Conservation (phyloP, 2,888 invertebrate species). For the Trichopria drosophilae region DNA sequence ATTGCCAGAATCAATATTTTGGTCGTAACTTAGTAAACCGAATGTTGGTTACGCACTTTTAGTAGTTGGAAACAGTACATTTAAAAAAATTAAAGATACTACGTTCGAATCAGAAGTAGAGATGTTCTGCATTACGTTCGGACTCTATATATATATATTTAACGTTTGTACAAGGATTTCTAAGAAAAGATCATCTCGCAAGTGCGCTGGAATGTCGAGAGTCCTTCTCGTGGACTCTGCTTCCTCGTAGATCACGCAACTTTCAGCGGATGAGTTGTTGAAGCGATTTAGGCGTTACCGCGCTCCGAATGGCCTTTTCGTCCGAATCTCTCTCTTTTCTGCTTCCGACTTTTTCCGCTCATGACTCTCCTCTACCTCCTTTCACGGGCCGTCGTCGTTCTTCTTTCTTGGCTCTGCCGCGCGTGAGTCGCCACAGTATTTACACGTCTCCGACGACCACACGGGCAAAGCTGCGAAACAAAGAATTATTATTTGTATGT, state of each 20-base stretch:
- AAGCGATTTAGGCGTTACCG: constrained; percentile 56
- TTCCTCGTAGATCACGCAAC: constrained; percentile 51
- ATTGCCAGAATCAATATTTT: too few relatives aligned
- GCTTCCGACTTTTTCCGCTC: too few relatives aligned
- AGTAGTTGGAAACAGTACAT: too few relatives aligned
- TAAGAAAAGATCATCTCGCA: constrained; percentile 54
- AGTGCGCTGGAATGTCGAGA: constrained; percentile 8
- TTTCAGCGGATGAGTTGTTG: constrained; percentile 57
- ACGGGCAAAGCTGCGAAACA: constrained; percentile 44
- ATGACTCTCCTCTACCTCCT: constrained; percentile 8
- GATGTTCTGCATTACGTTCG: too few relatives aligned
- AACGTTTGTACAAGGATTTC: too few relatives aligned
- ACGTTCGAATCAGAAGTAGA: too few relatives aligned
- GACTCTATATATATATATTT: too few relatives aligned
- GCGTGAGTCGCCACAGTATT: constrained; percentile 49
- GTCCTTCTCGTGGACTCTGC: not conserved
- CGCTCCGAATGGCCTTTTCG: constrained; percentile 49
- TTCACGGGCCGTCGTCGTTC: constrained; percentile 6
- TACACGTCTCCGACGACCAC: constrained; percentile 51
- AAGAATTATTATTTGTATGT: constrained; percentile 58
- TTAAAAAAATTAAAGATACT: too few relatives aligned
- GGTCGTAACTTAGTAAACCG: too few relatives aligned
- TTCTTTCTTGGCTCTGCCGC: constrained; percentile 26
- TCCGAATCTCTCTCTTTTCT: constrained; percentile 34
- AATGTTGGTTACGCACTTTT: too few relatives aligned